Conservation (phyloP, 2,888 invertebrate genomes). For the Podabrus alpinus region DNA sequence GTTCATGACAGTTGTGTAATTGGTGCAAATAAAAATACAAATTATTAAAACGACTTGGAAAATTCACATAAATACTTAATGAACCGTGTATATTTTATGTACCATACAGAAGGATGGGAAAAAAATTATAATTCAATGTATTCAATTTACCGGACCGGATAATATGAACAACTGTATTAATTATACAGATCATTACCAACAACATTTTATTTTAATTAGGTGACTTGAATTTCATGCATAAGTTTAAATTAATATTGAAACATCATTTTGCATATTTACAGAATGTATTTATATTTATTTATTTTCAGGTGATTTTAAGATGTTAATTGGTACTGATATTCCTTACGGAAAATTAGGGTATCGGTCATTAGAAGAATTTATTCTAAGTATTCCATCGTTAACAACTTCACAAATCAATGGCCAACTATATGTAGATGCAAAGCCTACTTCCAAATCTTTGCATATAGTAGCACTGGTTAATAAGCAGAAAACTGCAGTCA, state of each 20-base stretch:
- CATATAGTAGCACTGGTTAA: constrained; percentile 60
- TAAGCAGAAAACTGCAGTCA: constrained; percentile 48
- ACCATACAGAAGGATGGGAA: not conserved
- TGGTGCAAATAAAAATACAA: not conserved
- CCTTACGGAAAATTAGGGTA: constrained; percentile 67
- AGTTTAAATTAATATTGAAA: not conserved
- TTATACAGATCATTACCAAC: not conserved
- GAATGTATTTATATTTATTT: not conserved
- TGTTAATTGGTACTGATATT: constrained; percentile 66
- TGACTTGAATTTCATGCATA: not conserved
- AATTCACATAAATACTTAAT: not conserved
- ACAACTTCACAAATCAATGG: constrained; percentile 63
- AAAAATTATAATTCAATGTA: not conserved
- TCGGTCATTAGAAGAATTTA: constrained; percentile 62
- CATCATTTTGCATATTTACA: not conserved
- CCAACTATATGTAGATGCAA: constrained; percentile 63
- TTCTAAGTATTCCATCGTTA: constrained; percentile 54
- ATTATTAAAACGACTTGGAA: not conserved
- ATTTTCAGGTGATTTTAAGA: constrained; percentile 64
- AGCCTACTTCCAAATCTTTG: constrained; percentile 62
- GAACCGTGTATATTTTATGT: not conserved
- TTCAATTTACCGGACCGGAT: not conserved
- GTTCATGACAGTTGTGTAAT: not conserved
- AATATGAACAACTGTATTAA: not conserved
- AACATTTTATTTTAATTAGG: not conserved